Evolutionary conservation across 2,888 invertebrate species (phyloP).

Genomic region (Drosophila pseudotakahashii): DNA sequence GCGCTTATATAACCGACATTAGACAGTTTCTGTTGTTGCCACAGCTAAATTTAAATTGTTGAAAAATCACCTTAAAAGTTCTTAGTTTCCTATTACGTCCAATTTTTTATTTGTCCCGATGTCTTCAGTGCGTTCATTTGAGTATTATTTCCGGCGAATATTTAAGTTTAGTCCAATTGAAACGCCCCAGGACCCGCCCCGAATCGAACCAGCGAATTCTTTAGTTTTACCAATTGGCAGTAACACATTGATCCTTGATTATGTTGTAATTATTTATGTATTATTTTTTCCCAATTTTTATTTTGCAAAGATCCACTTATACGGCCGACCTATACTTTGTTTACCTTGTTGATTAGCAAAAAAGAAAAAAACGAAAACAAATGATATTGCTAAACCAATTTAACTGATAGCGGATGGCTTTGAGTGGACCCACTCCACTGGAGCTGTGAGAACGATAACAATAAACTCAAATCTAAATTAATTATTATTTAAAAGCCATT

Average conservation of each 20-base stretch:
- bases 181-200: constrained; percentile 32
- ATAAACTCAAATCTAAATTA: constrained; percentile 48
- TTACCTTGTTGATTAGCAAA: constrained; percentile 27
- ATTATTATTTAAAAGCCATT: constrained; percentile 46
- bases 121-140: constrained; percentile 61
- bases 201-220: constrained; percentile 24
- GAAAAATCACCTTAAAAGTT: constrained; percentile 38
- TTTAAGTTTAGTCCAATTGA: constrained; percentile 75
- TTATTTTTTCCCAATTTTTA: constrained; percentile 45
- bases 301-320: constrained; percentile 20
- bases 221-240: constrained; percentile 60
- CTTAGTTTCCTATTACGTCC: constrained; percentile 51
- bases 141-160: constrained; percentile 83
- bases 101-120: constrained; percentile 44
- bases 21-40: constrained; percentile 55
- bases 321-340: constrained; percentile 13
- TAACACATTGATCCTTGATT: constrained; percentile 41
- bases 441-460: constrained; percentile 35
- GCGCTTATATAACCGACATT: constrained; percentile 44
- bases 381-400: constrained; percentile 42
- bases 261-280: constrained; percentile 61
- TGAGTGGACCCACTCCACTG: constrained; percentile 34
- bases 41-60: constrained; percentile 55
- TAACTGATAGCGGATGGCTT: constrained; percentile 39
- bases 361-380: constrained; percentile 11